Base-by-base conservation (phyloP, 1,140 invertebrate genomes). In the Bombus polaris region DNA sequence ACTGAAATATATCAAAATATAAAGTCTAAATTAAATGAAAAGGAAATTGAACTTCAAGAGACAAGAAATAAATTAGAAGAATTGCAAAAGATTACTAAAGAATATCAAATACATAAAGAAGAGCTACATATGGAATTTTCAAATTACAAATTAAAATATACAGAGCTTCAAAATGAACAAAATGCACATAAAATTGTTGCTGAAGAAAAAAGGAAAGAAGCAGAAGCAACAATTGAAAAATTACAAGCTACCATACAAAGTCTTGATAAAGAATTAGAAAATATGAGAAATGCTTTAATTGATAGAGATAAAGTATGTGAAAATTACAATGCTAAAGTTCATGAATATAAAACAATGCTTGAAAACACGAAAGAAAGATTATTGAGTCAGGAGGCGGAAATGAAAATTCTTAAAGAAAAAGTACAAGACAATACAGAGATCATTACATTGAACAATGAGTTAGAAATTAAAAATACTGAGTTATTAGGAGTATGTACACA, bases 41-140 rank as follows among this genome's bases (percentile, higher is more conserved):
- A 90, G 90, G 93, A 74, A 94, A 92, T 93, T 81, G 94, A 96
- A 90, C 94, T 96, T 87, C 91, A 96, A 91, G 91, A 93, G 90
- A 83, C 93, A 44, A 91, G 68, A 66, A 78, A 73, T 66, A 90
- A 89, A 57, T 88, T 91, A 65, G 89, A 93, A 44, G 89, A 91
- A 59, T 39, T 89, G 13, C 44, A 86, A 35, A 81, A 86, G 42
- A 73, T 89, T 32, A 32, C 28, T 42, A n/a, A 96, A 86, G 95
- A 96, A 86, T 94, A 95, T 32, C 96, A 96, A 91, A 95, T 95
- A 85, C 95, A 96, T 82, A 95, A 95, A 83, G 91, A 96, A 39
- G 94, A 96, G 70, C 86, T 95, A 10, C 94, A 95, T 25, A 95
- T 96, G 71, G 94, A 95, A 57, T 94, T 95, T 68, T 93, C 95